Percentiles rank a stretch among this genome's conserved stretches.
These are phyloP conservation scores for Neodiprion virginianus DNA, from an alignment of 1,140 invertebrate species.

Conservation along the genomic window DNA sequence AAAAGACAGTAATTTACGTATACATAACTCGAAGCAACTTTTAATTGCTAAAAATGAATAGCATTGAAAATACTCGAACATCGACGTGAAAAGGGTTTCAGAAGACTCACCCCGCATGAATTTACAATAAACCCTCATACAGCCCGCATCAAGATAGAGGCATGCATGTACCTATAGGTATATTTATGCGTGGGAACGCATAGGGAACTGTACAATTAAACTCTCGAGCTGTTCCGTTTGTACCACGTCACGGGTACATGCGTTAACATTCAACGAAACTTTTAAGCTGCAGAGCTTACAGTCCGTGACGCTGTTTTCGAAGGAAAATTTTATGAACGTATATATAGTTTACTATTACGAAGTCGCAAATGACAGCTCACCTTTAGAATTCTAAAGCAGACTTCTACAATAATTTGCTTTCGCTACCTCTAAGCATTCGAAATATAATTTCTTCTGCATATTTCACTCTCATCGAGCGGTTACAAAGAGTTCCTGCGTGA, in stretches of 20 bases:
- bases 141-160: neutral
- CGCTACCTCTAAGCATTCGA: too few species aligned
- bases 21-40: too few species aligned
- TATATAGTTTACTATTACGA: too few species aligned
- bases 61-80: too few species aligned
- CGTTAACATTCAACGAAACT: neutral
- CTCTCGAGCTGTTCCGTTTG: neutral
- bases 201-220: neutral
- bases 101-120: slow-evolving; percentile 1
- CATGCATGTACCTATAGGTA: neutral
- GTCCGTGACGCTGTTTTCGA: slow-evolving; percentile 1
- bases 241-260: neutral
- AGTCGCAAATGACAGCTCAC: too few species aligned
- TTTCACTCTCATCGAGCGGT: too few species aligned
- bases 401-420: too few species aligned
- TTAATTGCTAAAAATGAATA: too few species aligned
- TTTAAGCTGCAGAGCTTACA: neutral
- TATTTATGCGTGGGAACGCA: neutral
- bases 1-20: too few species aligned
- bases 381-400: too few species aligned
- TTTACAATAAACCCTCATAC: neutral
- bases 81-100: neutral
- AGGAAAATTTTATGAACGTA: neutral
- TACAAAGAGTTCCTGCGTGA: too few species aligned
- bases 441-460: too few species aligned